Percentiles rank a stretch among this genome's conserved stretches.
These are phyloP conservation scores for Romanogobio albipinnatus DNA, from an alignment of 2,113 vertebrate genomes.

Conservation along the genomic window DNA sequence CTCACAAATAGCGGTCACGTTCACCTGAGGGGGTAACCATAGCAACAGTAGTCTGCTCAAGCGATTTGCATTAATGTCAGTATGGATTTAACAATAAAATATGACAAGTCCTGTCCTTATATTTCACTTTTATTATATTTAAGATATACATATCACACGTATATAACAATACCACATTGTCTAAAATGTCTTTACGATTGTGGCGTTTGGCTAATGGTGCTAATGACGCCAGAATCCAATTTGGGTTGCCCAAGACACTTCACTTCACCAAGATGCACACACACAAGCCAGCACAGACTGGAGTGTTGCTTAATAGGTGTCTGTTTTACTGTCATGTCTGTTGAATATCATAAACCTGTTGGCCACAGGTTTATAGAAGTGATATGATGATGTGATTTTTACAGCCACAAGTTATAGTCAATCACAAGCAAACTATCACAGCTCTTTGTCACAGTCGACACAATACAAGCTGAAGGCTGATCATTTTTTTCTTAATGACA, in stretches of 20 bases:
- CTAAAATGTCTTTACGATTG: not conserved
- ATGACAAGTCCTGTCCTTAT: not conserved
- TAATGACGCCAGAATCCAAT: not conserved
- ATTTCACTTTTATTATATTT: slow-evolving; percentile 6
- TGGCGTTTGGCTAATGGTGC: not conserved
- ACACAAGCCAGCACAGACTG: not conserved
- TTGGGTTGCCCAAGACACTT: not conserved
- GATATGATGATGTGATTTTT: slow-evolving; percentile 14
- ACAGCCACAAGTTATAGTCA: slow-evolving; percentile 3
- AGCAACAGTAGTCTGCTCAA: not conserved
- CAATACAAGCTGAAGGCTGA: not conserved
- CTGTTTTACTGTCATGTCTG: slow-evolving; percentile 15
- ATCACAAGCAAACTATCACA: slow-evolving; percentile 1
- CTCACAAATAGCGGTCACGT: not conserved
- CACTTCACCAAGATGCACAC: no score
- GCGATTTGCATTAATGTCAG: not conserved
- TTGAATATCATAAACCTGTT: slow-evolving; percentile 20
- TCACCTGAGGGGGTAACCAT: slow-evolving; percentile 3
- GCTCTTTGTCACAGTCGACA: not conserved
- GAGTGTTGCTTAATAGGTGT: not conserved
- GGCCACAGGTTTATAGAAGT: slow-evolving; percentile 9
- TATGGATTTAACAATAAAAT: not conserved
- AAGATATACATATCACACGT: not conserved
- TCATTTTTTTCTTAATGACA: not conserved
- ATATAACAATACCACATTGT: not conserved